phyloP scores from a whole-genome alignment of 2,797 vertebrate species.

The Anguilla megastoma region DNA sequence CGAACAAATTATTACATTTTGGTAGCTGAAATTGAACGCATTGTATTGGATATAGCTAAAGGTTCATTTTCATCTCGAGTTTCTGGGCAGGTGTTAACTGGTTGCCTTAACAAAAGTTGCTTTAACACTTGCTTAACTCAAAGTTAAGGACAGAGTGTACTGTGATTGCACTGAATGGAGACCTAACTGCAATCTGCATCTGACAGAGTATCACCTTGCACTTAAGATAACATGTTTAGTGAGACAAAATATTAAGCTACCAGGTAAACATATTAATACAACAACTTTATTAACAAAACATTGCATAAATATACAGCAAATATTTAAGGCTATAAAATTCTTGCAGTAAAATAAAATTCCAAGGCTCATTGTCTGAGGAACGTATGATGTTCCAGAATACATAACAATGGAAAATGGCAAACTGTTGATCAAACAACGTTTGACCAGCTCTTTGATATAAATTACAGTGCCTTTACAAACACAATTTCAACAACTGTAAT shows the following conservation, averaged over 20 bases:
- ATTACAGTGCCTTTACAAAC: conserved; percentile 52
- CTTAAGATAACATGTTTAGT: not conserved
- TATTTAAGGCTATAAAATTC: conserved; percentile 61
- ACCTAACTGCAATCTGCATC: conserved; percentile 8
- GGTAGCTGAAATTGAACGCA: not conserved
- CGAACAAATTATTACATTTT: not conserved
- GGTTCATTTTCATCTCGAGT: not conserved
- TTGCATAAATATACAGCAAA: conserved; percentile 63
- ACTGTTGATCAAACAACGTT: conserved; percentile 58
- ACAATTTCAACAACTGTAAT: not conserved
- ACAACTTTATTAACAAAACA: conserved; percentile 58
- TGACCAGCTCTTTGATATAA: conserved; percentile 55
- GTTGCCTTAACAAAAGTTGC: not conserved
- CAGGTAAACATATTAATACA: conserved; percentile 48
- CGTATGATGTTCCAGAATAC: conserved; percentile 67
- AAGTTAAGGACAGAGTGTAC: conserved; percentile 1
- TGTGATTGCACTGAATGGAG: not conserved
- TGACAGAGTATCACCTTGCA: conserved; percentile 12
- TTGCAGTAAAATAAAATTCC: conserved; percentile 38
- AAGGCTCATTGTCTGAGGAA: conserved; percentile 51
- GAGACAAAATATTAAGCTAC: conserved; percentile 37
- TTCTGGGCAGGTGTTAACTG: not conserved
- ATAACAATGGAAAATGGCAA: conserved; percentile 67
- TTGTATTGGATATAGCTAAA: not conserved
- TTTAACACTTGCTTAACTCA: not conserved